Conservation (phyloP, 1,140 invertebrate species). For the Drosophila yakuba region DNA sequence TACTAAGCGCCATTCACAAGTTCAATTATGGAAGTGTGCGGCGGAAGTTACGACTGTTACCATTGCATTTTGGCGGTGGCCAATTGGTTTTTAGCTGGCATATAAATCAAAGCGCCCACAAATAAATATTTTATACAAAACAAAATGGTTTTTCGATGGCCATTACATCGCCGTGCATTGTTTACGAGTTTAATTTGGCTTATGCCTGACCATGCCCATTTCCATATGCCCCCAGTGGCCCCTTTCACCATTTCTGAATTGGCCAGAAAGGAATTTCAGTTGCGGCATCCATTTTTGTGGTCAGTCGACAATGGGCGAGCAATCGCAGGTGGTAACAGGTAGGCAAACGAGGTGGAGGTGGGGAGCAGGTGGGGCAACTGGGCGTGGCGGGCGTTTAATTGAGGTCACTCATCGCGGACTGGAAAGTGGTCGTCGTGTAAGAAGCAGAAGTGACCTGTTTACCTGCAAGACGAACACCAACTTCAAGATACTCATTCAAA, state of each 20-base stretch:
- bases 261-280: slow-evolving; percentile 39
- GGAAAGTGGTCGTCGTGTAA: slow-evolving; percentile 25
- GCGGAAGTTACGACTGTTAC: not conserved
- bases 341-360: not conserved
- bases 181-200: slow-evolving; percentile 44
- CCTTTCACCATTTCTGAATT: slow-evolving; percentile 5
- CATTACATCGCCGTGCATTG: slow-evolving; percentile 9
- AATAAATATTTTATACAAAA: slow-evolving; percentile 27
- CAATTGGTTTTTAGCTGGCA: slow-evolving; percentile 3
- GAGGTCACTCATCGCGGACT: slow-evolving; percentile 41
- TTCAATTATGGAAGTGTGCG: not conserved
- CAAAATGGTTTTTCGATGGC: slow-evolving; percentile 11
- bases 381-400: slow-evolving; percentile 54
- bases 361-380: slow-evolving; percentile 32
- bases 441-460: slow-evolving; percentile 44
- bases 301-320: slow-evolving; percentile 30
- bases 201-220: slow-evolving; percentile 5
- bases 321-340: slow-evolving; percentile 23
- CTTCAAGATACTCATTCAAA: not conserved
- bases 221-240: not conserved
- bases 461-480: slow-evolving; percentile 11
- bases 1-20: slow-evolving; percentile 1
- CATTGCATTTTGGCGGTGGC: slow-evolving; percentile 2
- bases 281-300: slow-evolving; percentile 49
- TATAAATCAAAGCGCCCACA: slow-evolving; percentile 25